Base-by-base conservation (phyloP, 2,888 invertebrate species). In the Eilema griseolum region DNA sequence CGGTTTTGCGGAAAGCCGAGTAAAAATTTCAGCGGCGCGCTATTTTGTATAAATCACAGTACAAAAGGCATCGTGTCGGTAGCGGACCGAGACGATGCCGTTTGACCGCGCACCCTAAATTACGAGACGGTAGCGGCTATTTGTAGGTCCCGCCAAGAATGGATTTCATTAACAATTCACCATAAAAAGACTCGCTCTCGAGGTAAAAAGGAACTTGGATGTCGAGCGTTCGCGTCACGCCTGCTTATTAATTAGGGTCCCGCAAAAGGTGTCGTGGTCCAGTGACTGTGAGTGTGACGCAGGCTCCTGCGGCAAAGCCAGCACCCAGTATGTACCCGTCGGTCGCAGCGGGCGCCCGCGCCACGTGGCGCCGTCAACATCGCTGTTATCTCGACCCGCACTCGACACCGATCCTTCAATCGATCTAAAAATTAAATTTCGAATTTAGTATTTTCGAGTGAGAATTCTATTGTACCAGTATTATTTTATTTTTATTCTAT, bases 191-290 rank as follows among this genome's bases (percentile, higher is more conserved):
- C 77, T 73, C 72, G 23, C 80, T 77, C 80, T 73, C 72, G 75
- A 78, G 78, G 79, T 63, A 71, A 80, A 84, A 83, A 83, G 79
- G 83, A 86, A 85, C 87, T 87, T 85, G 84, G 33, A 85, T 79
- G 82, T 78, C 67, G 62, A 74, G 76, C 86, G 89, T 90, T 85
- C 84, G 83, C 87, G 89, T 91, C 90, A 90, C 86, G 89, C 87
- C 86, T 87, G 87, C 89, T 91, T 91, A 93, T 94, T 93, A 94
- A 94, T 94, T 93, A 93, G 93, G 92, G 91, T 89, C 88, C 92
- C 92, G 83, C 89, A 92, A 93, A 93, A 93, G 92, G 93, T 93
- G 93, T 89, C 90, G 89, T 88, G 92, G 91, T 92, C 92, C 93
- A 89, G 88, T 81, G 85, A 87, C 86, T 88, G 89, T 81, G 85